Percentiles rank a stretch among this genome's conserved stretches.
phyloP scores from a whole-genome alignment of 2,797 vertebrate species.

The Darevskia nairensis region DNA sequence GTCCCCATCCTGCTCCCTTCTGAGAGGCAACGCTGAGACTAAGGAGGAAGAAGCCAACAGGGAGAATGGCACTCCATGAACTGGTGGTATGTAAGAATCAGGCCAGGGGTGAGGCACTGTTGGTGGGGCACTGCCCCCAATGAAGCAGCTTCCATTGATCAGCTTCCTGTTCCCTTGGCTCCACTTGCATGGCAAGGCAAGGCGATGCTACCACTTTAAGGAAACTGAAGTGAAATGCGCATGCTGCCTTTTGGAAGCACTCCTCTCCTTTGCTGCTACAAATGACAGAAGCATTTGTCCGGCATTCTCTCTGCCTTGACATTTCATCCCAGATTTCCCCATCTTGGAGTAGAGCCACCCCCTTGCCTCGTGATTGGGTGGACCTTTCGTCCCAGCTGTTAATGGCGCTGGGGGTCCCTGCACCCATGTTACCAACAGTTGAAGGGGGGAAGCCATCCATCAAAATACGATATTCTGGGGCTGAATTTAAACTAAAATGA shows the following conservation, averaged over 20 bases:
- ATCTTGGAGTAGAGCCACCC: not conserved
- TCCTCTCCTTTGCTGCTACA: not conserved
- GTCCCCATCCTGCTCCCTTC: no score
- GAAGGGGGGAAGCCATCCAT: not conserved
- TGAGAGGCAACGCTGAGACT: no score
- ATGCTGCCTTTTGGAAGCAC: not conserved
- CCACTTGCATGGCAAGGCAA: not conserved
- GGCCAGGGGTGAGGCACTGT: no score
- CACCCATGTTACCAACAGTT: not conserved
- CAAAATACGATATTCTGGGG: not conserved
- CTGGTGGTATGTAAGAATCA: no score
- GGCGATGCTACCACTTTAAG: not conserved
- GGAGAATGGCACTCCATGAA: no score
- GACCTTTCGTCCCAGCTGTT: not conserved
- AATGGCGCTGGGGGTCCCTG: not conserved
- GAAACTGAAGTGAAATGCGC: not conserved
- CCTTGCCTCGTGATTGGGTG: not conserved
- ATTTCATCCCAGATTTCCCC: not conserved
- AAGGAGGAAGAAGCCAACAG: no score
- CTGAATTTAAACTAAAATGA: not conserved
- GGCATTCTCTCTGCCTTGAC: not conserved
- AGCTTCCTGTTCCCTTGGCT: not conserved
- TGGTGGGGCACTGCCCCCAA: no score
- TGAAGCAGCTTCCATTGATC: not conserved
- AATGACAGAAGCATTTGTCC: not conserved